Percentiles rank a stretch among this genome's conserved stretches.
These are phyloP conservation scores for Diphyllodes magnificus DNA, from an alignment of 2,113 vertebrate genomes.

Conservation along the genomic window DNA sequence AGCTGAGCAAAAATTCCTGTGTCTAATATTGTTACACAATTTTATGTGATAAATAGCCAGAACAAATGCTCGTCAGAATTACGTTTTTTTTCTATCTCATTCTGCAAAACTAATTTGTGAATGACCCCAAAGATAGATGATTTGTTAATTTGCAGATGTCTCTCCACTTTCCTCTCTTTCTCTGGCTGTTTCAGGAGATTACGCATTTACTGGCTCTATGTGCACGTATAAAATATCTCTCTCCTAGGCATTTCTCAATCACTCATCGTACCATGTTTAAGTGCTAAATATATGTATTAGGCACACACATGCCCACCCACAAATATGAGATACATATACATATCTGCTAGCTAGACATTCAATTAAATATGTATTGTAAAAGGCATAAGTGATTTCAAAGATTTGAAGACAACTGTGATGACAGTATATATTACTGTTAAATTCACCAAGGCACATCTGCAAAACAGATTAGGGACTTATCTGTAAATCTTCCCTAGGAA, in stretches of 20 bases:
- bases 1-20: constrained; percentile 40
- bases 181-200: constrained; percentile 14
- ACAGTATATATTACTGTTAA: constrained; percentile 46
- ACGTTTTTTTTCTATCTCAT: constrained; percentile 61
- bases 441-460: constrained; percentile 53
- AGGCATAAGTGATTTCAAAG: constrained; percentile 50
- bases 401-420: constrained; percentile 57
- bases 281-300: neutral
- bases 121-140: constrained; percentile 53
- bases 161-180: constrained; percentile 18
- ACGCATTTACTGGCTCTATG: neutral
- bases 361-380: constrained; percentile 65
- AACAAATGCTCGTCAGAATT: constrained; percentile 63
- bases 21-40: constrained; percentile 44
- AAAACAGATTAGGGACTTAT: constrained; percentile 46
- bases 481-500: constrained; percentile 55
- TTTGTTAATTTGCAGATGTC: constrained; percentile 69
- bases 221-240: neutral
- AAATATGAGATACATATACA: constrained; percentile 49
- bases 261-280: constrained; percentile 24
- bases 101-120: constrained; percentile 68
- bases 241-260: constrained; percentile 26
- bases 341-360: constrained; percentile 60
- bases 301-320: constrained; percentile 25
- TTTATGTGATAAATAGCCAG: constrained; percentile 63